A percentile compares a stretch with the other conserved stretches of the same genome.
Evolutionary conservation across 2,113 vertebrate genomes (phyloP).

Genomic region (Percina caprodes): DNA sequence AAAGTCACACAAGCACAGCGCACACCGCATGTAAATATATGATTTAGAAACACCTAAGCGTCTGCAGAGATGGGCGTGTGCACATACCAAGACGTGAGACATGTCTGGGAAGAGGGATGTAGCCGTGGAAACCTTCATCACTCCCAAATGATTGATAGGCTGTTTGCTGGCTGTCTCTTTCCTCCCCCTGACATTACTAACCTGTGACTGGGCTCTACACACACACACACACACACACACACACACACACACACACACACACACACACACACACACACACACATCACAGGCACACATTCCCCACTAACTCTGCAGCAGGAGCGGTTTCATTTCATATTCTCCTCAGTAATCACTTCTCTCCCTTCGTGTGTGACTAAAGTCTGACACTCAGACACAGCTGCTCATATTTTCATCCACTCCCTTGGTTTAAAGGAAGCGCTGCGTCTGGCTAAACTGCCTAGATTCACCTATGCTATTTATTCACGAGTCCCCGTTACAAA

Average conservation of each 20-base stretch:
- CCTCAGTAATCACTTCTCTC: constrained; percentile 30
- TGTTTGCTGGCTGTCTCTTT: constrained; percentile 25
- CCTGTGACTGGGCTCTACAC: constrained; percentile 39
- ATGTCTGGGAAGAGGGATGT: constrained; percentile 4
- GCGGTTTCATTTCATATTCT: constrained; percentile 16
- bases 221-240: no score
- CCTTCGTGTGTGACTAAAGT: neutral
- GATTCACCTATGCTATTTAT: neutral
- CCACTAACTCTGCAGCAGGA: constrained; percentile 25
- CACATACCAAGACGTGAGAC: neutral
- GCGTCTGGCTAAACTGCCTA: neutral
- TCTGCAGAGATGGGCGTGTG: neutral
- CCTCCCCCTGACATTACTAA: constrained; percentile 31
- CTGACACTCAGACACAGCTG: constrained; percentile 9
- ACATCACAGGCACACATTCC: neutral
- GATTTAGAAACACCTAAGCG: neutral
- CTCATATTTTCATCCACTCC: constrained; percentile 2
- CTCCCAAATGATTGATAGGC: constrained; percentile 41
- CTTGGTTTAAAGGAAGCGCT: neutral
- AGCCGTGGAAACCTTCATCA: constrained; percentile 18
- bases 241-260: no score
- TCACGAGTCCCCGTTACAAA: neutral
- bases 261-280: no score
- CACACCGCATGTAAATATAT: neutral
- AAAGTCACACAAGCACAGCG: neutral